Base-by-base conservation (phyloP, 2,888 invertebrate genomes). In the Volucella bombylans region DNA sequence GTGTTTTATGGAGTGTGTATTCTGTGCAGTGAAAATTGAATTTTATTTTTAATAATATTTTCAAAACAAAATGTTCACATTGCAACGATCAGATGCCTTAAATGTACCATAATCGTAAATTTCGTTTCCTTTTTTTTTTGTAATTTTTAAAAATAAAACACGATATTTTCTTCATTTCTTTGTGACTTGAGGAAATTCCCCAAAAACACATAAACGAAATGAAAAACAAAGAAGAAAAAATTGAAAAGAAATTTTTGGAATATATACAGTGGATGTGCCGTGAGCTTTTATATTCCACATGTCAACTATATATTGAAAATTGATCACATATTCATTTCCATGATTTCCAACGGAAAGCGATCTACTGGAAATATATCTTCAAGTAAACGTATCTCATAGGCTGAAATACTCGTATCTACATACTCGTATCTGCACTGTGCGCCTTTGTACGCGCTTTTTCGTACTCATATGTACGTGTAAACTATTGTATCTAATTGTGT, bases 211-310 rank as follows among this genome's bases (percentile, higher is more conserved):
- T 55, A 69, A 71, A 65, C 43, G 71, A 69, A 62, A 47, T 61
- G 38, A 55, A 61, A 54, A 41, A 69, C 0, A 64, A 49, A 45
- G 38, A 43, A 45, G 43, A 72, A 57, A 67, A 67, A 47, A 59
- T 38, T 8, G 23, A 67, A 65, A 57, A 38, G 43, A 59, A 59
- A 54, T 55, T 45, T 31, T 45, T 47, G 39, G 59, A 14, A 71
- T 49, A 61, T 39, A 45, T 54, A 61, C 23, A 45, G 6, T 57
- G 14, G 43, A 67, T 39, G 55, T 69, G 65, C 45, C 14, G 54
- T 4, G 67, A 71, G 80, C 69, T 83, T 80, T 65, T 80, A 61
- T 76, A 72, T 74, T 78, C 71, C 82, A 74, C 80, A 83, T 83
- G 73, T 83, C 69, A 76, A 80, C 81, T 81, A 67, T 61, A 85